Percentiles rank a stretch among this genome's conserved stretches.
phyloP scores from a whole-genome alignment of 1,140 invertebrate species.

The Harpegnathos saltator region DNA sequence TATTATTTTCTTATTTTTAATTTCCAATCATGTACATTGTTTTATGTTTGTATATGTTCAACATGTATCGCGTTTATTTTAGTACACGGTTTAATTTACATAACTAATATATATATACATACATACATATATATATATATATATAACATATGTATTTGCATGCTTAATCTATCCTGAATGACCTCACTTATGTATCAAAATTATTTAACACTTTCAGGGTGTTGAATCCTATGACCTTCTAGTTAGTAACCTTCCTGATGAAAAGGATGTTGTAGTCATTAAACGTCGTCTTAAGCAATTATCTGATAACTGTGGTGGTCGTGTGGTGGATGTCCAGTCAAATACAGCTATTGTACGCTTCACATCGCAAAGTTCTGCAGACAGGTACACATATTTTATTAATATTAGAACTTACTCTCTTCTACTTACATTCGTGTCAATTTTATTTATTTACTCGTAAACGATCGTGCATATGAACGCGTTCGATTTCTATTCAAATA shows the following conservation, averaged over 20 bases:
- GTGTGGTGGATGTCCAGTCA: conserved; percentile 88
- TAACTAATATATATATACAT: neutral
- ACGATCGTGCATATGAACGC: too few species aligned
- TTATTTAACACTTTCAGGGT: conserved; percentile 77
- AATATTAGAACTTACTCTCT: too few species aligned
- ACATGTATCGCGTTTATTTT: neutral
- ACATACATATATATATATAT: neutral
- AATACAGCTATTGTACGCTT: conserved; percentile 91
- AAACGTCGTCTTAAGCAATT: conserved; percentile 89
- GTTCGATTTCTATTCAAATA: conserved; percentile 45
- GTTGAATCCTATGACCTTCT: conserved; percentile 83
- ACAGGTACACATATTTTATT: conserved; percentile 87
- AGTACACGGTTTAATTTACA: neutral
- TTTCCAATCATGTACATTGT: conserved; percentile 20
- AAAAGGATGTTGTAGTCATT: conserved; percentile 84
- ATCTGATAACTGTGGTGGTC: conserved; percentile 93
- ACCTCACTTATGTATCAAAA: conserved; percentile 25
- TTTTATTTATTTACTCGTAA: too few species aligned
- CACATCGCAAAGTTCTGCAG: conserved; percentile 89
- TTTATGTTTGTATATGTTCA: conserved; percentile 17
- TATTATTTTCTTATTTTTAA: conserved; percentile 43
- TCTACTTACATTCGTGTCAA: too few species aligned
- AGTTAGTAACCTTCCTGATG: conserved; percentile 86
- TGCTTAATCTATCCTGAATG: neutral
- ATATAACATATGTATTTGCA: neutral